phyloP scores from a whole-genome alignment of 2,113 vertebrate species.

The Daubentonia madagascariensis region DNA sequence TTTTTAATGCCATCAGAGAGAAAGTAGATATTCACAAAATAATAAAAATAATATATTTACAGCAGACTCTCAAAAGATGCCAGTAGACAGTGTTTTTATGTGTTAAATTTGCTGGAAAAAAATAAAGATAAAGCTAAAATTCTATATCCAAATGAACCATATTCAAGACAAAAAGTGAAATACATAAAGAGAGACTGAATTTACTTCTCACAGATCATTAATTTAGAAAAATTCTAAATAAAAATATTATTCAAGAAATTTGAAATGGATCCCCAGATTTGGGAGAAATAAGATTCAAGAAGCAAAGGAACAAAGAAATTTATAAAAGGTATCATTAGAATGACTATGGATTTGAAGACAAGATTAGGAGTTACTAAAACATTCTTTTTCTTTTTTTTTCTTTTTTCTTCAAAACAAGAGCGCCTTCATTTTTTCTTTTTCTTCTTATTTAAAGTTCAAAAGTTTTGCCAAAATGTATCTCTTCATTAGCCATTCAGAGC shows the following conservation, averaged over 20 bases:
- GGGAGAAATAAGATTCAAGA: background rate
- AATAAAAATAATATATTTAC: background rate
- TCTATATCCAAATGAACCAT: background rate
- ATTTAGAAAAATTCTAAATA: background rate
- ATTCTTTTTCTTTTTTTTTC: background rate
- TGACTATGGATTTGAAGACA: background rate
- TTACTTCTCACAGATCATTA: background rate
- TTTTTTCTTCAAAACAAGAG: background rate
- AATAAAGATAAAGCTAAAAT: background rate
- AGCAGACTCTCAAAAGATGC: background rate
- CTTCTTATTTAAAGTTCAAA: no score
- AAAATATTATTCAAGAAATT: background rate
- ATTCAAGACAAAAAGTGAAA: background rate
- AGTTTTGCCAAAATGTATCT: background rate
- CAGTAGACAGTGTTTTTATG: background rate
- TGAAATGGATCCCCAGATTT: background rate
- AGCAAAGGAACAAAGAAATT: background rate
- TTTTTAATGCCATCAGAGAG: background rate
- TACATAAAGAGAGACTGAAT: background rate
- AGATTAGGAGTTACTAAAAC: background rate
- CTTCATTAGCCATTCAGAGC: background rate
- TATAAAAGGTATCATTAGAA: background rate
- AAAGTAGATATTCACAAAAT: background rate
- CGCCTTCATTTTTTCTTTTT: background rate
- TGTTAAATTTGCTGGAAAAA: background rate